A percentile compares a stretch with the other conserved stretches of the same genome.
Evolutionary conservation across 2,113 vertebrate species (phyloP).

Genomic region (Lonchura striata): DNA sequence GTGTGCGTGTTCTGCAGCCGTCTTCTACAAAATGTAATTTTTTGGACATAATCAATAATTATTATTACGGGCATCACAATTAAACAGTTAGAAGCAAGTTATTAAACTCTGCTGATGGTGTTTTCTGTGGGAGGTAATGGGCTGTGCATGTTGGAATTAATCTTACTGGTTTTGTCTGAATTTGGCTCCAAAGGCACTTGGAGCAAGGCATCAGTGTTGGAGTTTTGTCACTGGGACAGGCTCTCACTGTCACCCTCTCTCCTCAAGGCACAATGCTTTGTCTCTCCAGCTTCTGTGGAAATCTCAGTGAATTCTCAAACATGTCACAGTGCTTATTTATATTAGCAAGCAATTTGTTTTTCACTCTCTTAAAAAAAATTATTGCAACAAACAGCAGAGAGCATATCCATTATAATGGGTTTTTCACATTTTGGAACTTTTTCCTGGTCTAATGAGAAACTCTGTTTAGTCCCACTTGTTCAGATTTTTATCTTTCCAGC

Average conservation of each 20-base stretch:
- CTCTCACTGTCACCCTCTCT: fast-evolving
- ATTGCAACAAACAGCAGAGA: not conserved
- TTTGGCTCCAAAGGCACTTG: not conserved
- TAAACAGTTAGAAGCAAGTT: slow-evolving; percentile 14
- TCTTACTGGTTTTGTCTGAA: not conserved
- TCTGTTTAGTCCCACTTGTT: not conserved
- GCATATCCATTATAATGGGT: not conserved
- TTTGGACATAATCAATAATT: slow-evolving; percentile 53
- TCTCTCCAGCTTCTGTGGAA: not conserved
- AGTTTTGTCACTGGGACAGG: not conserved
- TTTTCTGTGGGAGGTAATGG: slow-evolving; percentile 5
- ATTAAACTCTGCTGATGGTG: not conserved
- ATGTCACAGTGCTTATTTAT: not conserved
- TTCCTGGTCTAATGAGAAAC: not conserved
- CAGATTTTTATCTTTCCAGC: not conserved
- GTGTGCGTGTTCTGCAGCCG: not conserved
- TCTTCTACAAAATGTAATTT: not conserved
- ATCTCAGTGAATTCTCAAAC: not conserved
- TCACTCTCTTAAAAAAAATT: not conserved
- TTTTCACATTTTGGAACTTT: not conserved
- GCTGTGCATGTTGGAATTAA: not conserved
- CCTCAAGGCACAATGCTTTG: not conserved
- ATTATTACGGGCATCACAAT: slow-evolving; percentile 9
- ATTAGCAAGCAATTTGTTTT: not conserved
- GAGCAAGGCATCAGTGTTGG: not conserved